phyloP scores from a whole-genome alignment of 1,140 invertebrate genomes.

The Brachionus koreanus region DNA sequence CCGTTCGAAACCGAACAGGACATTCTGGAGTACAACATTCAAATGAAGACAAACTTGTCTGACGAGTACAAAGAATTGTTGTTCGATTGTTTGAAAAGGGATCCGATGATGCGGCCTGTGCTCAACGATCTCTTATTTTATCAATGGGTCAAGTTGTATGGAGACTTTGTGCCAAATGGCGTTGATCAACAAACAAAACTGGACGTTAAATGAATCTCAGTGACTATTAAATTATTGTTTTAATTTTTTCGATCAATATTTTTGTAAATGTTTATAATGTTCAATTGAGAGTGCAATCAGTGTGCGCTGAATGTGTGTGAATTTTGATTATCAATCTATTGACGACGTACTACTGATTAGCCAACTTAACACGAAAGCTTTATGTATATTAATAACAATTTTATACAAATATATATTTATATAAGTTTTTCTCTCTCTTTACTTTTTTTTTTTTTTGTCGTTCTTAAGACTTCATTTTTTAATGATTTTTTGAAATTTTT shows the following conservation, averaged over 20 bases:
- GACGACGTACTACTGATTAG: neutral
- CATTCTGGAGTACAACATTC: conserved; percentile 17
- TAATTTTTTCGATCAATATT: neutral
- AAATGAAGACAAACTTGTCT: neutral
- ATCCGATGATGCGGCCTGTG: conserved; percentile 61
- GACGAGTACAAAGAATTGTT: conserved; percentile 21
- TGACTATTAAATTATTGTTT: neutral
- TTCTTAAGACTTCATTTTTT: neutral
- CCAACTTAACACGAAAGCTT: neutral
- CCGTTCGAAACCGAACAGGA: conserved; percentile 45
- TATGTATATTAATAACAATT: neutral
- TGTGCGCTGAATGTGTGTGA: neutral
- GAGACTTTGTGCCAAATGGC: neutral
- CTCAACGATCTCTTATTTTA: conserved; percentile 65
- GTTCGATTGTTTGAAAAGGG: conserved; percentile 60
- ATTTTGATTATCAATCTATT: neutral
- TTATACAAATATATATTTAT: neutral
- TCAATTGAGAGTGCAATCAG: neutral
- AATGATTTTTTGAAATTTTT: conserved; percentile 17
- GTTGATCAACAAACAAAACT: neutral
- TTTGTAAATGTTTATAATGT: neutral
- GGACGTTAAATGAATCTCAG: neutral
- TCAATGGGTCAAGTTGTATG: conserved; percentile 58
- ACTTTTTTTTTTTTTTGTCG: neutral
- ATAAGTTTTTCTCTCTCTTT: neutral